Conservation (phyloP, 2,888 invertebrate genomes). For the Phengaris alcon region DNA sequence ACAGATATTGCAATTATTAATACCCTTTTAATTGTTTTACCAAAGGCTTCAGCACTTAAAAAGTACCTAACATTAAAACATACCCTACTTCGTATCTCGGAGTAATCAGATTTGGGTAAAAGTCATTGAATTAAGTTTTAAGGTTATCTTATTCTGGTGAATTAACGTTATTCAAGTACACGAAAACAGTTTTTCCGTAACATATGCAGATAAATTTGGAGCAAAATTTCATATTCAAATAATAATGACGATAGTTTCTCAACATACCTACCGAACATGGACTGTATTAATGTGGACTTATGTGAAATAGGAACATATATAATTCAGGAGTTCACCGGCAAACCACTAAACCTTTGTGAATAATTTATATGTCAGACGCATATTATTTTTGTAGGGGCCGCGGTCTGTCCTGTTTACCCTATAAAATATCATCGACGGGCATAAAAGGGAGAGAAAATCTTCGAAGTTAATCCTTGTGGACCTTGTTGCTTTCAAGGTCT, state of each 20-base stretch:
- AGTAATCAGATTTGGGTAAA: no score
- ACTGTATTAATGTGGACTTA: constrained; percentile 44
- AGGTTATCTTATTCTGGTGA: no score
- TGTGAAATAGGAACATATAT: constrained; percentile 70
- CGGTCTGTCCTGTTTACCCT: constrained; percentile 59
- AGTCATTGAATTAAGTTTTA: no score
- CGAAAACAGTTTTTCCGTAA: not conserved
- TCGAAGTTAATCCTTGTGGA: constrained; percentile 35
- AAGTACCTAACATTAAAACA: no score
- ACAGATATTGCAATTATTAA: not conserved
- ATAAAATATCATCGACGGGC: constrained; percentile 62
- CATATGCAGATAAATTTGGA: not conserved
- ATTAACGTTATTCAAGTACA: no score
- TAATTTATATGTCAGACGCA: constrained; percentile 67
- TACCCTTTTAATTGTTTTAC: not conserved
- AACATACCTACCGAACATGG: constrained; percentile 45
- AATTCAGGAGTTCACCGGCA: constrained; percentile 63
- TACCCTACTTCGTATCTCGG: no score
- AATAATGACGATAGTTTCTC: not conserved
- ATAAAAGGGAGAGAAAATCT: constrained; percentile 45
- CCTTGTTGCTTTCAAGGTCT: constrained; percentile 27
- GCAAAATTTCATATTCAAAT: not conserved
- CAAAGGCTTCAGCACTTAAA: no score
- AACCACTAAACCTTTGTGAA: constrained; percentile 71
- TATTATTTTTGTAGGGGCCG: constrained; percentile 71